phyloP scores from a whole-genome alignment of 2,113 vertebrate genomes.

The Hemicordylus capensis region DNA sequence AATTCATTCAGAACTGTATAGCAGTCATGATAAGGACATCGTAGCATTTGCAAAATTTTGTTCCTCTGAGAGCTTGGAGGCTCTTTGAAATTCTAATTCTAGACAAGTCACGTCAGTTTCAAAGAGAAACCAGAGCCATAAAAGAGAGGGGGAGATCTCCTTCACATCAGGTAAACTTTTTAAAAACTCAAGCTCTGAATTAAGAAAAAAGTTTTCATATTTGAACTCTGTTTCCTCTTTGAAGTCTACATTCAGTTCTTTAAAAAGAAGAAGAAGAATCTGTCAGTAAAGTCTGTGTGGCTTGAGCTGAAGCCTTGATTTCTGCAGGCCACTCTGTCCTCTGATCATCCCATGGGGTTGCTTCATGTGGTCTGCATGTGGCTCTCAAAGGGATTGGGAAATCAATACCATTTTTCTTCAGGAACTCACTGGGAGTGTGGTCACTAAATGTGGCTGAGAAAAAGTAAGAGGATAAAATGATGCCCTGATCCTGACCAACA shows the following conservation, averaged over 20 bases:
- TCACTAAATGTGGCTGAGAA: not conserved
- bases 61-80: slow-evolving; percentile 28
- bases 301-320: slow-evolving; percentile 58
- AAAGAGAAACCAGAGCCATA: slow-evolving; percentile 65
- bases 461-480: not conserved
- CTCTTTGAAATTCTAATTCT: slow-evolving; percentile 62
- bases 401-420: not conserved
- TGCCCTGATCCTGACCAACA: not conserved
- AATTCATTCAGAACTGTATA: fast-evolving
- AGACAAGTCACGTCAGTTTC: slow-evolving; percentile 54
- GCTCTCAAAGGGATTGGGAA: not conserved
- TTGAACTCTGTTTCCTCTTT: slow-evolving; percentile 67
- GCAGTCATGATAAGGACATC: not conserved
- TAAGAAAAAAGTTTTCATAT: slow-evolving; percentile 18
- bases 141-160: not conserved
- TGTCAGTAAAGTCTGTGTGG: slow-evolving; percentile 60
- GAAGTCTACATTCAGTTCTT: slow-evolving; percentile 68
- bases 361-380: slow-evolving; percentile 5
- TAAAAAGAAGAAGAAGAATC: too few relatives aligned
- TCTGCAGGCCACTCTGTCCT: slow-evolving; percentile 48
- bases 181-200: slow-evolving; percentile 56
- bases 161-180: slow-evolving; percentile 70
- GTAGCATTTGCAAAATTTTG: slow-evolving; percentile 23
- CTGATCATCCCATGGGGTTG: slow-evolving; percentile 31
- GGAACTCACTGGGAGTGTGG: not conserved